Percentiles rank a stretch among this genome's conserved stretches.
Evolutionary conservation across 2,888 invertebrate genomes (phyloP).

Genomic region (Eilema sororculum): DNA sequence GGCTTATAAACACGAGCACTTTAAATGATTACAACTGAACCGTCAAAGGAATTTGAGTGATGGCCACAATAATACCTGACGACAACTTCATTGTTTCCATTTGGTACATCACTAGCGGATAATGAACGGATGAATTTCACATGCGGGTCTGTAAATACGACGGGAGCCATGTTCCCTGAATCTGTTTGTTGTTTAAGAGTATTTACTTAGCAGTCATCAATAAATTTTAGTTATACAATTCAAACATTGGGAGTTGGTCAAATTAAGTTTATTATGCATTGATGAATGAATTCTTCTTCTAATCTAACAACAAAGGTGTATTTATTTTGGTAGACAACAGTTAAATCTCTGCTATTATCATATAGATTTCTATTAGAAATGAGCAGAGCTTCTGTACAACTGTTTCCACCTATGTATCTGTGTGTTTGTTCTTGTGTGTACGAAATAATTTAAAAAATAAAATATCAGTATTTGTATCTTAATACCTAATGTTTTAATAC

Average conservation of each 20-base stretch:
- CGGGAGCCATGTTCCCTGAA: conserved; percentile 33
- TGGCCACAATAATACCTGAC: conserved; percentile 24
- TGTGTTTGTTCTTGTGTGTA: too few species aligned
- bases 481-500: too few species aligned
- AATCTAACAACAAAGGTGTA: too few species aligned
- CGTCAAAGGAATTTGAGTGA: conserved; percentile 31
- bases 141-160: conserved; percentile 59
- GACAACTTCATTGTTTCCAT: conserved; percentile 40
- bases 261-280: background rate
- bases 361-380: too few species aligned
- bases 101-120: conserved; percentile 45
- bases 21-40: conserved; percentile 13
- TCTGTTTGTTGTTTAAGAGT: conserved; percentile 40
- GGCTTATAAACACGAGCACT: conserved; percentile 5
- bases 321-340: too few species aligned
- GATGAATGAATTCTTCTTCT: too few species aligned
- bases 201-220: conserved; percentile 30
- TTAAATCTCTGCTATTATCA: too few species aligned
- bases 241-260: background rate
- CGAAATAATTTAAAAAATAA: too few species aligned
- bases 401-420: too few species aligned
- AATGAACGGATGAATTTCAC: conserved; percentile 60
- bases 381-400: too few species aligned
- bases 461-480: too few species aligned
- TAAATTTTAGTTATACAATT: conserved; percentile 26